Evolutionary conservation across 92 coral and sea anemone species (phyloP), one percentile per base, ranked within the genome.

Genomic region (Palythoa grandis): DNA sequence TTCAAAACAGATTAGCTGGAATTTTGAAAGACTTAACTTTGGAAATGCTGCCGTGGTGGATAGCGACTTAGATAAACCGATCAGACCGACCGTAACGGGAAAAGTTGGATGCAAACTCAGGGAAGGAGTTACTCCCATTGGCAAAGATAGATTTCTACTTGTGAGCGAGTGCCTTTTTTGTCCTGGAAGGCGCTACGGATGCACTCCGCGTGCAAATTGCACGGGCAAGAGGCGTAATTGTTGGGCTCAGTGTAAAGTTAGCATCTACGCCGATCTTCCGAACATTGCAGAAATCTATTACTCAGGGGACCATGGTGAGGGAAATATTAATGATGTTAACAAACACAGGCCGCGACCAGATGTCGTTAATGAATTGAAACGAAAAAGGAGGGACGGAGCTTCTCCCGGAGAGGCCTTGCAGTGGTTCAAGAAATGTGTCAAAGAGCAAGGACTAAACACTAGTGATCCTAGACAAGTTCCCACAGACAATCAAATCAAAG

Each of bases 1-100:
- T 90, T 79, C 96, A 72, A 94, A 92, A 87, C 95, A 95, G 82
- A 94, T 94, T 52, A 95, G 98, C 92, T 95, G 98, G 98, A 95
- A 95, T 79, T 95, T 95, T 82, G 98, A 95, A 78, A 92, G 98
- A 25, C 87, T 95, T 20, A 95, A 95, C 92, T 95, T 93, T 78
- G 98, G 98, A 8, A 93, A 93, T 63, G 98, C 95, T 52, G 92
- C 98, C 53, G 93, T 95, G 52, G 78, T 95, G 79, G 98, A 95
- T 65, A 95, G 92, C 24, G 78, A 79, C 17, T 86, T 94, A 17
- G 98, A 96, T 14, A 83, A 95, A 85, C 92, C 98, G 56, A 95
- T 93, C 82, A 92, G 98, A 22, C 98, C 98, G 13, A 90, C 98
- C 16, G 89, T 95, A 70, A 95, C 98, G 12, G 98, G 98, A 40